Base-by-base conservation (phyloP, 2,113 vertebrate species). In the Fregetta grallaria region DNA sequence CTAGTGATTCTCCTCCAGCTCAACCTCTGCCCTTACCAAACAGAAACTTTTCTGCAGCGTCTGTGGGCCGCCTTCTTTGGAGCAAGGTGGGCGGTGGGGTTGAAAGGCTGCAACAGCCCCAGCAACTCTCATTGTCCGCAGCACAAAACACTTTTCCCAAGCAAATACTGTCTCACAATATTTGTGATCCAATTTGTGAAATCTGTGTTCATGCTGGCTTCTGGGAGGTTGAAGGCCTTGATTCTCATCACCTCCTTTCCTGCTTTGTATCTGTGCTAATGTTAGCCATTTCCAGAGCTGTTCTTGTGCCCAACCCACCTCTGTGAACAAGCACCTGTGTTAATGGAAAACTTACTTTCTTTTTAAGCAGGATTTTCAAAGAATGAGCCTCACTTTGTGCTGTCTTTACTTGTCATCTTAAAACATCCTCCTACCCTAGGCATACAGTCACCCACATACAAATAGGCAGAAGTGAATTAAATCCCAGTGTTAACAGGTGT, bases 381-480 rank as follows among this genome's bases (percentile, higher is more conserved):
- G 90, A 86, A 71, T 44, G 50, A 91, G 14, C 34, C 44, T 76
- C 30, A 21, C 73, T 96, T 94, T 84, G 17, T 89, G 30, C 76
- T 85, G 61, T 75, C 82, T 93, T 86, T 75, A 36, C 52, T 86
- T 95, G 81, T 90, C 70, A 94, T 78, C 68, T 81, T 92, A 68
- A 95, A 96, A 92, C 61, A 94, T 92, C 88, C 68, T 96, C 75
- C 88, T 68, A 61, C 61, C 68, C 30, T 15, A 59, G 38, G n/a
- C n/a, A 32, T 68, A 38, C 36, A 78, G 56, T 91, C 68, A 77
- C 52, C 70, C 83, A 87, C 72, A 11, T 61, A 38, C n/a, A 59
- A 86, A 52, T 70, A 86, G 52, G 53, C 76, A 78, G 72, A 86
- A 84, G 56, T 68, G 61, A 89, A 36, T 92, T 94, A 72, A 81